Evolutionary conservation across 2,113 vertebrate species (phyloP), one percentile per base, ranked within the genome.

Genomic region (Cyprinodon tularosa): DNA sequence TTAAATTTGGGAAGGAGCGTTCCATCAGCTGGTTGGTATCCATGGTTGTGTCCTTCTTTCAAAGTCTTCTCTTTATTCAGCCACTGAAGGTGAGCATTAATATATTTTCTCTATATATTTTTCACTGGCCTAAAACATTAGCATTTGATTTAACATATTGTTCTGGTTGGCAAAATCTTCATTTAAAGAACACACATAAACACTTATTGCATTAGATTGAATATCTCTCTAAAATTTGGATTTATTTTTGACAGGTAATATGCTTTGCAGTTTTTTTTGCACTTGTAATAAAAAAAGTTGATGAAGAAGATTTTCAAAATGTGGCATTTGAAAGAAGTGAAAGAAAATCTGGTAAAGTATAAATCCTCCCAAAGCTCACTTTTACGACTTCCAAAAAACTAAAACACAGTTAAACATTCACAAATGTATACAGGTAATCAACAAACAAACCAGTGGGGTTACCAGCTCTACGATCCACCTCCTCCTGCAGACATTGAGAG

Each of bases 1-100:
- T 99, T 60, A 96, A 95, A 71, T 98, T 96, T 0, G 96, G 97
- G 60, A 94, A 95, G 59, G 91, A 95, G 11, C 95, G 94, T 76
- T 98, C 97, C 14, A 88, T 97, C 72, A 96, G 93, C 78, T 98
- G 97, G 97, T 88, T 98, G 62, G 93, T 97, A 77, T 98, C 97
- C 84, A 95, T 96, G 94, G 85, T 84, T 1, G 85, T 98, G 78
- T 97, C 97, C 67, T 97, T 98, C 74, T 93, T 96, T 70, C 96
- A 98, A 90, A 98, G 96, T 12, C 74, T 96, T 77, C 95, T 98
- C 67, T 77, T 98, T 82, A 98, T 95, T 42, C 96, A 98, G 81
- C 96, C 97, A 11, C 71, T 98, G 60, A 99, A 99, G 95, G 97
- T 98, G 78, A 94, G 74, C 39, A 62, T 0, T 64, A 1, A 44